A percentile compares a stretch with the other conserved stretches of the same genome.
phyloP scores from a whole-genome alignment of 2,113 vertebrate species.

The Pseudolaguvia tuberculata region DNA sequence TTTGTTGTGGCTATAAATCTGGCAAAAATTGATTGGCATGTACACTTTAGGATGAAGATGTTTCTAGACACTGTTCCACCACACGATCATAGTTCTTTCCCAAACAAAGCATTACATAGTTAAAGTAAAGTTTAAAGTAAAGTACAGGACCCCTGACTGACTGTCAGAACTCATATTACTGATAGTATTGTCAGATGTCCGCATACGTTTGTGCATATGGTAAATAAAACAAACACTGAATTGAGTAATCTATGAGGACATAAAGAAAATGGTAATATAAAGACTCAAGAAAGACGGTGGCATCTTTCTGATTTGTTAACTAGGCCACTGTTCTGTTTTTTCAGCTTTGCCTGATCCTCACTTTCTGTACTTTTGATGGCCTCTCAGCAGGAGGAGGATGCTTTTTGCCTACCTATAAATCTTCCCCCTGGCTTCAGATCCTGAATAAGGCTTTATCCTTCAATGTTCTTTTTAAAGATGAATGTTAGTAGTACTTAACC shows the following conservation, averaged over 20 bases:
- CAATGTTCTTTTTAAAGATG: constrained; percentile 54
- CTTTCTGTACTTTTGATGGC: constrained; percentile 44
- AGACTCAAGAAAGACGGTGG: constrained; percentile 26
- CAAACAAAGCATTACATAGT: too few species aligned
- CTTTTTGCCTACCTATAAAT: constrained; percentile 42
- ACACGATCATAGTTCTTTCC: too few species aligned
- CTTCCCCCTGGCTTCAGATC: constrained; percentile 17
- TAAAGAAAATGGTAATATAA: not conserved
- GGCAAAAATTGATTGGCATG: not conserved
- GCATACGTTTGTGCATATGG: too few species aligned
- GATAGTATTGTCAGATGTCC: too few species aligned
- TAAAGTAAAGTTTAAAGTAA: too few species aligned
- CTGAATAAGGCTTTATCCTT: constrained; percentile 46
- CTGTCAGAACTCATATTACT: too few species aligned
- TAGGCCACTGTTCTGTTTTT: constrained; percentile 40
- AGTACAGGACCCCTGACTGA: too few species aligned
- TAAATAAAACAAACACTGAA: not conserved
- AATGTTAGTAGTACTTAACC: constrained; percentile 43
- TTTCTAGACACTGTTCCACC: too few species aligned
- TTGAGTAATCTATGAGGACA: not conserved
- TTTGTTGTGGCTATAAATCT: too few species aligned
- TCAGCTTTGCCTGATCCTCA: constrained; percentile 47
- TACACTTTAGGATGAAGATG: not conserved
- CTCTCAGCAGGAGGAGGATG: constrained; percentile 47
- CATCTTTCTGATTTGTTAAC: constrained; percentile 38